phyloP scores from a whole-genome alignment of 23 tunicate species.

The Botrylloides violaceus region DNA sequence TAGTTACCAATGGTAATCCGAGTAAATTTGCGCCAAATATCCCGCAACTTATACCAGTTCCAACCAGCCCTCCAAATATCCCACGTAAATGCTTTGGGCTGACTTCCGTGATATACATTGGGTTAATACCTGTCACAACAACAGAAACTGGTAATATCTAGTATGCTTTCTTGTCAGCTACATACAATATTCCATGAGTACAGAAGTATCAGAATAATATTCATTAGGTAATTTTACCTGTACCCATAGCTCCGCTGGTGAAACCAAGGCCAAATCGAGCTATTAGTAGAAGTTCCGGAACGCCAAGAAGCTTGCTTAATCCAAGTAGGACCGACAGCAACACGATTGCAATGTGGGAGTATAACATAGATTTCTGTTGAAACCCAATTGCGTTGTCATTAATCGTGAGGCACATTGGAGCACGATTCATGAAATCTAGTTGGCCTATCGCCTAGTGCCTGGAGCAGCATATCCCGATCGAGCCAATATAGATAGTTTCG shows the following conservation, averaged over 20 bases:
- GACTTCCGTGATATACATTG: slow-evolving; percentile 37
- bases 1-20: slow-evolving; percentile 30
- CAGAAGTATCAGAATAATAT: neutral
- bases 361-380: slow-evolving; percentile 11
- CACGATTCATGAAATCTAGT: too few species aligned
- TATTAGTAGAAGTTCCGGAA: slow-evolving; percentile 13
- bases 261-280: slow-evolving; percentile 10
- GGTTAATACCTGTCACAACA: slow-evolving; percentile 20
- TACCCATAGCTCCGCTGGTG: slow-evolving; percentile 1
- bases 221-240: neutral
- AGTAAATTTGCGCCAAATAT: slow-evolving; percentile 26
- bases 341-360: neutral
- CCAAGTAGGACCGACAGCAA: neutral
- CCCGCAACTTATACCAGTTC: slow-evolving; percentile 26
- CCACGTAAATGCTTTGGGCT: slow-evolving; percentile 34
- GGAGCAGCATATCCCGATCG: too few species aligned
- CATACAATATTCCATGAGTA: too few species aligned
- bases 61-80: slow-evolving; percentile 31
- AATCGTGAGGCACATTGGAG: too few species aligned
- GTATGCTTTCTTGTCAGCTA: too few species aligned
- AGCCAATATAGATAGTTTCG: too few species aligned
- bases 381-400: too few species aligned
- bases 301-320: neutral
- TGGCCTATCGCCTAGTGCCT: too few species aligned
- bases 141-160: neutral